These are phyloP conservation scores for Calonectris borealis DNA, from an alignment of 2,113 vertebrate genomes.

Conservation along the genomic window DNA sequence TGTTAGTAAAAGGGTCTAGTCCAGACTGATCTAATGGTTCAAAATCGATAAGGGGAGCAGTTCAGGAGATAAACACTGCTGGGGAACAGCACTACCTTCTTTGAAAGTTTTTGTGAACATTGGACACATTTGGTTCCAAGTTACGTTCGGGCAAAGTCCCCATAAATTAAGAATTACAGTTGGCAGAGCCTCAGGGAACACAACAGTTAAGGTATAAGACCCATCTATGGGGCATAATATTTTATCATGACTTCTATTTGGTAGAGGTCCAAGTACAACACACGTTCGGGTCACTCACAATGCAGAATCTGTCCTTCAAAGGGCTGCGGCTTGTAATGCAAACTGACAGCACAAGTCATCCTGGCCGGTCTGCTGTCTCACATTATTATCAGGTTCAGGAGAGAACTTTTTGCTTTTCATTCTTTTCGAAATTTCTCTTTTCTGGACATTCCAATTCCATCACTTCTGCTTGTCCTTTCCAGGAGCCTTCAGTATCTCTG, in stretches of 20 bases:
- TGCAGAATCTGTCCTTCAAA: neutral
- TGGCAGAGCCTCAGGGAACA: neutral
- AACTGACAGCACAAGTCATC: slow-evolving; percentile 77
- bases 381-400: slow-evolving; percentile 79
- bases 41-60: slow-evolving; percentile 72
- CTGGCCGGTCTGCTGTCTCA: slow-evolving; percentile 71
- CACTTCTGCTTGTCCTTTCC: slow-evolving; percentile 76
- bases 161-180: slow-evolving; percentile 28
- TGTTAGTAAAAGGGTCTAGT: neutral
- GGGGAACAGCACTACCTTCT: slow-evolving; percentile 75
- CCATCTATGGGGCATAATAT: neutral
- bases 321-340: neutral
- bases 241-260: slow-evolving; percentile 10
- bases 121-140: slow-evolving; percentile 76
- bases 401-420: slow-evolving; percentile 76
- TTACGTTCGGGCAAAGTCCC: slow-evolving; percentile 80
- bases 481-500: slow-evolving; percentile 76
- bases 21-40: slow-evolving; percentile 69
- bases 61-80: slow-evolving; percentile 72
- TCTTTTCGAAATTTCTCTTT: slow-evolving; percentile 79
- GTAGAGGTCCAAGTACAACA: slow-evolving; percentile 9
- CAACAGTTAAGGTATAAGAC: neutral
- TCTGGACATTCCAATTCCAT: slow-evolving; percentile 78
- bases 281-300: neutral
- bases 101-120: slow-evolving; percentile 76